Base-by-base conservation (phyloP, 2,888 invertebrate genomes). In the Notodonta ziczac region DNA sequence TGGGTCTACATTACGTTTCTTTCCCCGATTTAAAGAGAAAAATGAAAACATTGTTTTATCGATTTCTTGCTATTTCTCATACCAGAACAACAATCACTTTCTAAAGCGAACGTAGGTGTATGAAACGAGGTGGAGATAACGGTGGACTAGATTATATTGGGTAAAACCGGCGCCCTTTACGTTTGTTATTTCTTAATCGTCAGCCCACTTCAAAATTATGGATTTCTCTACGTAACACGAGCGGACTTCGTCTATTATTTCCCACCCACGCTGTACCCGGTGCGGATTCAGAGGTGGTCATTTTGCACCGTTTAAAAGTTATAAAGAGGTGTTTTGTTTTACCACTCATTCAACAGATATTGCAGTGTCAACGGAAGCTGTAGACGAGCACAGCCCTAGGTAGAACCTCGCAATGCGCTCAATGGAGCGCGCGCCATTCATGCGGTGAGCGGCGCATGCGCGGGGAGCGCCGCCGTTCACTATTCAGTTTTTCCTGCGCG, bases 341-440 rank as follows among this genome's bases (percentile, higher is more conserved):
- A 9, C 12, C 42, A 9, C 42, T 10, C 42, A 42, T 4, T 10
- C 42, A 42, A 4, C 42, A 42, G 10, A 10, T 40, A 6, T 9
- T 9, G 40, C 9, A 46, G 46, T 46, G n/a, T n/a, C 10, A n/a
- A 4, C 42, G 42, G 12, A 10, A 42, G 12, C 42, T 12, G 42
- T 46, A 46, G n/a, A 46, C 12, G 10, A n/a, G n/a, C 46, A n/a
- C 39, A 54, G 32, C 54, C 39, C 54, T 54, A 35, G 4, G 35
- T 16, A 50, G 16, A 73, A 68, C 70, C 66, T 57, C 66, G 72
- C 73, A 68, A 69, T 76, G 77, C 75, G 73, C 72, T 88, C 80
- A 90, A 90, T 89, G 89, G 80, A 84, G 76, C 76, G 80, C 77
- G 80, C 75, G 80, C 83, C 90, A 90, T 91, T 91, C 90, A 90